Evolutionary conservation across 2,797 vertebrate species (phyloP), one percentile per base, ranked within the genome.

Genomic region (Centroberyx gerrardi): DNA sequence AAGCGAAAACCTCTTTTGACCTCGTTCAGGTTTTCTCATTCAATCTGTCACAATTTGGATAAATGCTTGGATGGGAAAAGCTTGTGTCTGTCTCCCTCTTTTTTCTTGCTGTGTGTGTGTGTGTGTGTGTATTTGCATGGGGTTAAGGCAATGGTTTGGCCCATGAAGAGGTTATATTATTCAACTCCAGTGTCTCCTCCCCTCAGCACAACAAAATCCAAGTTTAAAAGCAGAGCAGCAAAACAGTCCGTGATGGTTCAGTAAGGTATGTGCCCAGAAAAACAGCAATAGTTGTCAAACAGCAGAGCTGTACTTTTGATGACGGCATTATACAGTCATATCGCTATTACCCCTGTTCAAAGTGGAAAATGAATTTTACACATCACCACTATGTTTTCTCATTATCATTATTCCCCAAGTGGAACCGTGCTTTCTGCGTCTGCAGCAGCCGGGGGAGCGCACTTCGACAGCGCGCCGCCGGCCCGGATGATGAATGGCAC

Each of bases 401-500:
- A 85, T 93, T 85, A 85, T 75, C 86, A 87, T 87, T 75, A 80
- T 72, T 72, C 68, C 74, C 53, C 83, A 83, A 60, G 84, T 90
- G 79, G 84, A 90, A 88, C 70, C 61, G 18, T 36, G 51, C 60
- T 59, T 72, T 61, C 38, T 48, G 55, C 61, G 40, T 82, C 69
- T 65, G 68, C 28, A 48, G 62, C 54, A 70, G 60, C 60, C 14
- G 48, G 14, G 62, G 62, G 68, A 71, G 63, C 31, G n/a, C 62
- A 61, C 85, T 80, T 78, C 68, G 82, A 17, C 72, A 62, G 51
- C 40, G n/a, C 18, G 58, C 55, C 68, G 80, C 72, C 65, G 76
- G 59, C 59, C 56, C 38, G 63, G 48, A 87, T 90, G 87, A 92
- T 88, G 84, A 84, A 93, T 91, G 79, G 65, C 59, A 46, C 70